These are phyloP conservation scores for Nephila pilipes DNA, from an alignment of 1,140 invertebrate species.

Conservation along the genomic window DNA sequence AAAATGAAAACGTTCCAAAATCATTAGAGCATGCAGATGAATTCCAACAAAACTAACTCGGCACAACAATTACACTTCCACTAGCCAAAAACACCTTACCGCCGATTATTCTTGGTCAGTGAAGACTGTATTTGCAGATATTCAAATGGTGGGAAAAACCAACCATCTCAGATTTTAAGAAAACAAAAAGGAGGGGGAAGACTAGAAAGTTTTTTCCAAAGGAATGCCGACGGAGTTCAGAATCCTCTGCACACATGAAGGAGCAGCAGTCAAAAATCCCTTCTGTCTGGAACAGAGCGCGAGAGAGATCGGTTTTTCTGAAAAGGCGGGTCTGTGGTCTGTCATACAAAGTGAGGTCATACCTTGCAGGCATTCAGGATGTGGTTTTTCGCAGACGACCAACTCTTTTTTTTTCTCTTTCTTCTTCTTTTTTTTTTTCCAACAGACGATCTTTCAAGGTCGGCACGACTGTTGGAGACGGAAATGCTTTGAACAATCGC, in stretches of 20 bases:
- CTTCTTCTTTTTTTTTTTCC: not conserved
- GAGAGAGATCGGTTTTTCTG: slow-evolving; percentile 24
- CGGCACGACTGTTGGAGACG: slow-evolving; percentile 17
- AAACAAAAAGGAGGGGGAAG: not conserved
- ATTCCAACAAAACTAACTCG: not conserved
- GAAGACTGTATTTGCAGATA: not conserved
- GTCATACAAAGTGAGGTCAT: slow-evolving; percentile 19
- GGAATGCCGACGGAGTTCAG: slow-evolving; percentile 29
- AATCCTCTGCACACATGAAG: slow-evolving; percentile 28
- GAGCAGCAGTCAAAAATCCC: slow-evolving; percentile 16
- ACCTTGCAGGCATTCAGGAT: slow-evolving; percentile 40
- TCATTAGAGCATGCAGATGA: not conserved
- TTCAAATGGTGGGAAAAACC: not conserved
- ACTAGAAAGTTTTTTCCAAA: not conserved
- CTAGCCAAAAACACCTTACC: not conserved
- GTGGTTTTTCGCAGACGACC: slow-evolving; percentile 40
- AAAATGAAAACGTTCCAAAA: not conserved
- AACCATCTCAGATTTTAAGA: not conserved
- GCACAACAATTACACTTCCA: not conserved
- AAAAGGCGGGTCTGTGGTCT: slow-evolving; percentile 33
- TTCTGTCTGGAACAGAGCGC: not conserved
- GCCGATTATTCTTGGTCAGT: not conserved
- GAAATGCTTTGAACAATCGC: slow-evolving; percentile 29
- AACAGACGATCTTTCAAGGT: not conserved
- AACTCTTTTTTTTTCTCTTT: slow-evolving; percentile 5